phyloP scores from a whole-genome alignment of 2,888 invertebrate species.

The Adelphocoris suturalis region DNA sequence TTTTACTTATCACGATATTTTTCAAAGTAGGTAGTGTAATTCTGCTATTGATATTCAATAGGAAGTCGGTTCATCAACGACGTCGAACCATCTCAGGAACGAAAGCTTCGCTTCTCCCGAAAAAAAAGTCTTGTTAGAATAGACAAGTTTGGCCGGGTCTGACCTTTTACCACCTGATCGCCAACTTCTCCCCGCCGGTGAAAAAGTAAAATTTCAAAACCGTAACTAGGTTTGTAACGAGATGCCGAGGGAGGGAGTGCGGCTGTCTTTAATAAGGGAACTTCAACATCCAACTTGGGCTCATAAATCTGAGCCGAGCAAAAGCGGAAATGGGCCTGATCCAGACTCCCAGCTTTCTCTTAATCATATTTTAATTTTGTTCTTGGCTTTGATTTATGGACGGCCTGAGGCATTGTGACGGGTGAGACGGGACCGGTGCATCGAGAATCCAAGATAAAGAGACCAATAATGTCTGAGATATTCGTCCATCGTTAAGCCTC shows the following conservation, averaged over 20 bases:
- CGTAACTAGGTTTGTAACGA: not conserved
- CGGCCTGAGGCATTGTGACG: conserved; percentile 26
- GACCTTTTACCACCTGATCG: conserved; percentile 11
- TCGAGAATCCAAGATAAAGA: not conserved
- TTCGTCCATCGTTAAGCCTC: too few species aligned
- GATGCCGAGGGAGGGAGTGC: not conserved
- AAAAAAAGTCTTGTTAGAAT: not conserved
- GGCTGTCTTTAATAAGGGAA: conserved; percentile 37
- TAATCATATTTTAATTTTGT: conserved; percentile 50
- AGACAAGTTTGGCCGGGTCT: not conserved
- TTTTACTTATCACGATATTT: too few species aligned
- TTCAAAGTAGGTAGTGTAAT: too few species aligned
- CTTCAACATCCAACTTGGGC: conserved; percentile 20
- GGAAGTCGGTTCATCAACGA: too few species aligned
- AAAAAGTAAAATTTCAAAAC: conserved; percentile 13
- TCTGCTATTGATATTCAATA: too few species aligned
- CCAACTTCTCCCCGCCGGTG: not conserved
- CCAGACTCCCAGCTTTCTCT: conserved; percentile 36
- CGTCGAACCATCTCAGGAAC: not conserved
- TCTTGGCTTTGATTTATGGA: conserved; percentile 44
- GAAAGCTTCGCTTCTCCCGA: conserved; percentile 1
- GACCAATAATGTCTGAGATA: not conserved
- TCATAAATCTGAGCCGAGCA: conserved; percentile 32
- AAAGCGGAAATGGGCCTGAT: conserved; percentile 50
- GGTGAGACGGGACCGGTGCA: conserved; percentile 5